These are phyloP conservation scores for Choloepus hoffmanni DNA, from an alignment of 2,113 vertebrate species.

Conservation along the genomic window DNA sequence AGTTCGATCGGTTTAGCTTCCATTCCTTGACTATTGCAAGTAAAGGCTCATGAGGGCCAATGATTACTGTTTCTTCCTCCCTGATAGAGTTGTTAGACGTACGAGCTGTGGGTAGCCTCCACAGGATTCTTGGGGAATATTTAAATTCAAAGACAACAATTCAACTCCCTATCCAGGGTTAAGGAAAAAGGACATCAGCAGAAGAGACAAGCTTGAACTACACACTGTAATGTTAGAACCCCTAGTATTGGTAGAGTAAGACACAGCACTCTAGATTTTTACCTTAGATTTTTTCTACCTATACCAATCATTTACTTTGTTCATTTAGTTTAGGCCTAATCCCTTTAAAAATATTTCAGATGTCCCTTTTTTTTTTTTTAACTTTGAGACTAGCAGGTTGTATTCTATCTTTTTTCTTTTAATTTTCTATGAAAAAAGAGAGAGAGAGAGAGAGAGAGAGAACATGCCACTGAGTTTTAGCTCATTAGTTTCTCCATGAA, in stretches of 20 bases:
- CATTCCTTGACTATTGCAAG: conserved; percentile 70
- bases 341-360: background rate
- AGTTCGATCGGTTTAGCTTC: conserved; percentile 67
- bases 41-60: conserved; percentile 76
- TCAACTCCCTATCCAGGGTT: conserved; percentile 40
- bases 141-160: conserved; percentile 71
- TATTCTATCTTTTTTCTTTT: background rate
- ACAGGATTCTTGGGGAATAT: conserved; percentile 68
- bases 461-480: background rate
- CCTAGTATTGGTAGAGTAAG: background rate
- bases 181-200: conserved; percentile 43
- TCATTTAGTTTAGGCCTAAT: background rate
- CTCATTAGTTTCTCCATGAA: background rate
- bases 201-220: background rate
- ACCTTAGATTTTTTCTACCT: background rate
- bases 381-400: background rate
- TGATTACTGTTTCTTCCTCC: conserved; percentile 79
- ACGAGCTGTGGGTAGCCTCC: conserved; percentile 53
- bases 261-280: background rate
- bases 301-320: background rate
- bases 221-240: background rate
- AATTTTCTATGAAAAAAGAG: conserved; percentile 13
- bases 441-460: background rate
- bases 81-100: conserved; percentile 75
- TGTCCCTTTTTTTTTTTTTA: background rate